Evolutionary conservation across 2,888 invertebrate genomes (phyloP).

Genomic region (Lucinisca nassula): DNA sequence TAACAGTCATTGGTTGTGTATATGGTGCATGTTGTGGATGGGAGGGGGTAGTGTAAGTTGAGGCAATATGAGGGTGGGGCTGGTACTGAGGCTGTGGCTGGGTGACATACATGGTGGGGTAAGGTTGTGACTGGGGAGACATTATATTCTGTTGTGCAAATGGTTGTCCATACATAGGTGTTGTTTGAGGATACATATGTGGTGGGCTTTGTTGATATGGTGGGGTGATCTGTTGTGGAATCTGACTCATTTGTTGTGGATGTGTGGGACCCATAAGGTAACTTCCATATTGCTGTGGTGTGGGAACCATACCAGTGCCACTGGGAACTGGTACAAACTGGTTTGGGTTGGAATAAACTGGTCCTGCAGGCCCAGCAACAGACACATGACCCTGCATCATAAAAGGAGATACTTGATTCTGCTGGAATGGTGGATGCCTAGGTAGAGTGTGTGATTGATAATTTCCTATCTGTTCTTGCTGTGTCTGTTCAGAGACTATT

Average conservation of each 20-base stretch:
- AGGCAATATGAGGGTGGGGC: constrained; percentile 39
- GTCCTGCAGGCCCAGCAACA: constrained; percentile 67
- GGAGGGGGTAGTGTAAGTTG: constrained; percentile 63
- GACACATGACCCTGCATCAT: constrained; percentile 51
- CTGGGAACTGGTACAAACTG: constrained; percentile 63
- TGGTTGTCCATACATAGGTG: constrained; percentile 63
- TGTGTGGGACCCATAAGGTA: constrained; percentile 63
- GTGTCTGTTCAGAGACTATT: constrained; percentile 35
- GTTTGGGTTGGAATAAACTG: constrained; percentile 66
- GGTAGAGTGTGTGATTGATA: constrained; percentile 64
- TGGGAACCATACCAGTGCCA: constrained; percentile 56
- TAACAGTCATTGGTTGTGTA: constrained; percentile 30
- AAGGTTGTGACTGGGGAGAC: constrained; percentile 64
- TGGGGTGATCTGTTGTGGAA: constrained; percentile 43
- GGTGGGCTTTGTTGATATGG: constrained; percentile 71
- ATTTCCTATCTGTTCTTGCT: constrained; percentile 33
- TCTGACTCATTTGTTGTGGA: constrained; percentile 42
- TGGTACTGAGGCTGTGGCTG: constrained; percentile 64
- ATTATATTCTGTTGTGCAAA: constrained; percentile 49
- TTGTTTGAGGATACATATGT: constrained; percentile 60
- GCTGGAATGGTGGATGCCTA: constrained; percentile 30
- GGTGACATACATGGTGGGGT: constrained; percentile 48
- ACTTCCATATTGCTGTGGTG: constrained; percentile 70
- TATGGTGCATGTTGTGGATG: constrained; percentile 53
- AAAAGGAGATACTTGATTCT: constrained; percentile 37